Evolutionary conservation across 2,888 invertebrate species (phyloP).

Genomic region (Erynnis tages): DNA sequence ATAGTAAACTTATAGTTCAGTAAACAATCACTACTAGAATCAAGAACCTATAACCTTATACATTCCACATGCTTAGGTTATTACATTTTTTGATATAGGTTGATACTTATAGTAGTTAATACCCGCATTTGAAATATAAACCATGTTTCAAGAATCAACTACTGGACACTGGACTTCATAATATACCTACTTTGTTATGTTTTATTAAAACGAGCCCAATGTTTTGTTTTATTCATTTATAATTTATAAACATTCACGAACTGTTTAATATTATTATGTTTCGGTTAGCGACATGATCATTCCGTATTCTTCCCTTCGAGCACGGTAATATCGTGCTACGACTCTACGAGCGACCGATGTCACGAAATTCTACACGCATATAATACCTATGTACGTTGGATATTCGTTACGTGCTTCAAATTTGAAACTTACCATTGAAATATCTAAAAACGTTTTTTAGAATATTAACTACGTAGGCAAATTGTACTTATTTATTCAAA

Average conservation of each 20-base stretch:
- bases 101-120: too few relatives aligned
- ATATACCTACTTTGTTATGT: not conserved
- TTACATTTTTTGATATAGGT: too few relatives aligned
- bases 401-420: slow-evolving; percentile 41
- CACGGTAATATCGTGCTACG: too few relatives aligned
- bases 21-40: too few relatives aligned
- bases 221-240: not conserved
- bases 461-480: too few relatives aligned
- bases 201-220: not conserved
- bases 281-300: slow-evolving; percentile 46
- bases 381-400: slow-evolving; percentile 20
- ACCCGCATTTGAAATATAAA: too few relatives aligned
- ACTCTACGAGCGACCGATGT: slow-evolving; percentile 32
- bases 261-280: slow-evolving; percentile 52
- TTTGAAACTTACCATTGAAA: slow-evolving; percentile 16
- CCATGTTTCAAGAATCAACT: too few relatives aligned
- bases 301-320: slow-evolving; percentile 51
- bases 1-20: too few relatives aligned
- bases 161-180: too few relatives aligned
- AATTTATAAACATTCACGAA: slow-evolving; percentile 48
- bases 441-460: not conserved
- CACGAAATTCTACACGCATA: slow-evolving; percentile 34
- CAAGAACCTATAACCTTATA: too few relatives aligned
- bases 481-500: too few relatives aligned
- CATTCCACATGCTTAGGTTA: too few relatives aligned